A percentile compares a stretch with the other conserved stretches of the same genome.
Evolutionary conservation across 2,797 vertebrate species (phyloP).

Genomic region (Urosaurus nigricauda): DNA sequence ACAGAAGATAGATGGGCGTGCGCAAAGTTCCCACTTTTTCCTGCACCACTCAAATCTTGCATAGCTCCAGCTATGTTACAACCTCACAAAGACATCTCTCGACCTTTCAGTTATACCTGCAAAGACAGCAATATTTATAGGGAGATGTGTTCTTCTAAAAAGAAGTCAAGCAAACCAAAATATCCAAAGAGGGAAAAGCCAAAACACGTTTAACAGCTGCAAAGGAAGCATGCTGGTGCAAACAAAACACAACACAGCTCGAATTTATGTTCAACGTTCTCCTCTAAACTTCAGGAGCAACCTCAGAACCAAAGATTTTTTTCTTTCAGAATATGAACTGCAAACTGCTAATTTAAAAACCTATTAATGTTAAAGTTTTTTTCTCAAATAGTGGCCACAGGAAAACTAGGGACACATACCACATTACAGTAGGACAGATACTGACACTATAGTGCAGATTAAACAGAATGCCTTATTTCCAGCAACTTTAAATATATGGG

Average conservation of each 20-base stretch:
- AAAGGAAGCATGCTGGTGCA: background rate
- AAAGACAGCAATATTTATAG: background rate
- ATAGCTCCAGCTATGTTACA: background rate
- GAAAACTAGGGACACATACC: conserved; percentile 38
- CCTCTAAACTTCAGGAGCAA: conserved; percentile 45
- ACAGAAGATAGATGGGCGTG: background rate
- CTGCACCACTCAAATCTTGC: background rate
- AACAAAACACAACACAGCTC: background rate
- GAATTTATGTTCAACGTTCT: background rate
- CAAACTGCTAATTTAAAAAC: conserved; percentile 55
- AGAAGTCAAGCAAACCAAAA: background rate
- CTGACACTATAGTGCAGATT: too few species aligned
- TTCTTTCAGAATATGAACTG: conserved; percentile 43
- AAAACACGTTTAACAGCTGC: background rate
- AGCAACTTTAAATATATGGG: too few species aligned
- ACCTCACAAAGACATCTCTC: background rate
- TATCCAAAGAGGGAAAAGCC: background rate
- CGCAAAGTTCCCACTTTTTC: background rate
- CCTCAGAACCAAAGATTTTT: conserved; percentile 40
- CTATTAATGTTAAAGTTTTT: conserved; percentile 26
- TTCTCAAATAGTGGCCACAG: conserved; percentile 30
- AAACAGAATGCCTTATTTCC: too few species aligned
- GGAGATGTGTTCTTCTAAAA: background rate
- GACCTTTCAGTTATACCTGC: background rate
- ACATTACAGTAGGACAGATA: too few species aligned